Evolutionary conservation across 1,140 invertebrate species (phyloP), one percentile per base, ranked within the genome.

Genomic region (Drosophila sp.): DNA sequence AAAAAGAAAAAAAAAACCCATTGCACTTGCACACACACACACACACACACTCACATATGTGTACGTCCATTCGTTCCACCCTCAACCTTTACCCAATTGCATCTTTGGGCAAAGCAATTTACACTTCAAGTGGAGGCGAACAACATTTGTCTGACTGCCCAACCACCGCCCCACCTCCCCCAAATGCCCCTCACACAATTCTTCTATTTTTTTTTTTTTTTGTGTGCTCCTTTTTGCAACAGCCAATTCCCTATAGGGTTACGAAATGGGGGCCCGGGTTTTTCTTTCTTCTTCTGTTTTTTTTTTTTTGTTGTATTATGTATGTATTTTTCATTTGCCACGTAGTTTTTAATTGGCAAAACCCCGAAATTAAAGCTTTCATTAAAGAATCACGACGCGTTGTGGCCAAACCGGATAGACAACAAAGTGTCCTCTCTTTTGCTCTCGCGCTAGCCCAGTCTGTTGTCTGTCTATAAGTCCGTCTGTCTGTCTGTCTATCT

Each of bases 331-430:
- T 84, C 85, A 89, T 90, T 90, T 72, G 77, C 84, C 84, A 89
- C 84, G 85, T 89, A 89, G 70, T 89, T 89, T 58, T 89, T 89
- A 89, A 89, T 89, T 89, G 84, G 84, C 80, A 84, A 89, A 73
- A 35, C 56, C 84, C 85, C 70, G 77, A 89, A 89, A 89, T 89
- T 89, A 89, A 89, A 89, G 84, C 84, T 89, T 87, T 80, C 85
- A 90, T 89, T 90, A 84, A 89, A 89, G 84, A 89, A 89, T 89
- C 84, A 89, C 84, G 79, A 87, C 80, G 72, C 66, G 69, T 58
- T 58, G 56, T 58, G 56, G 56, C 30, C 56, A 58, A 23, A 58
- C 7, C 56, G 56, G 32, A 58, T 58, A 58, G 56, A 35, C 50
- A 25, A 38, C 44, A 50, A 50, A 50, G 44, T 50, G 44, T 50